Conservation (phyloP, 2,113 vertebrate species). For the Mungos mungo region DNA sequence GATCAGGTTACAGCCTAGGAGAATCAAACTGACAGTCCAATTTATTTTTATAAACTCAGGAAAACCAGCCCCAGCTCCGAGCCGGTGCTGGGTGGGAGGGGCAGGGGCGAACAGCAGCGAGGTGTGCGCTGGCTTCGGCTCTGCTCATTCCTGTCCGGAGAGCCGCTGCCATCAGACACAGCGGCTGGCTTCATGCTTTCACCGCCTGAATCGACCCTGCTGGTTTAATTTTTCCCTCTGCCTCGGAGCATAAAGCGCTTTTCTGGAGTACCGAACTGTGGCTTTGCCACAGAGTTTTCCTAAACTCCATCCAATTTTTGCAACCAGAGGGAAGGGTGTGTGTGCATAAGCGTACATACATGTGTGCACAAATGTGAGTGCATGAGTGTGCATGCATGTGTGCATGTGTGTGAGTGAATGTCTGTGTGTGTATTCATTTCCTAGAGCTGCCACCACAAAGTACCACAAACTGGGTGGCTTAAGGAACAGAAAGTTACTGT, state of each 20-base stretch:
- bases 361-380: neutral
- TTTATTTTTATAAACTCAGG: conserved; percentile 70
- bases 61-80: conserved; percentile 46
- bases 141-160: neutral
- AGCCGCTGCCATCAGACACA: neutral
- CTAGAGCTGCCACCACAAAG: neutral
- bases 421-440: neutral
- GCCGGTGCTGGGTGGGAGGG: rapidly evolving
- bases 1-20: neutral
- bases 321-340: neutral
- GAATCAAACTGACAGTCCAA: conserved; percentile 52
- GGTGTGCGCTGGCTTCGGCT: conserved; percentile 52
- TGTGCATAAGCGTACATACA: neutral
- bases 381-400: neutral
- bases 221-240: neutral
- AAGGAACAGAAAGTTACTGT: neutral
- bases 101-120: conserved; percentile 18
- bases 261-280: neutral
- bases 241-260: neutral
- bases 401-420: neutral
- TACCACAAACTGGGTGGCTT: neutral
- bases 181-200: neutral
- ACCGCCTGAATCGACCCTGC: neutral
- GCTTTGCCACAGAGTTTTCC: neutral
- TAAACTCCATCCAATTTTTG: neutral